Evolutionary conservation across 1,140 invertebrate genomes (phyloP).

Genomic region (Polypedilum pembai): DNA sequence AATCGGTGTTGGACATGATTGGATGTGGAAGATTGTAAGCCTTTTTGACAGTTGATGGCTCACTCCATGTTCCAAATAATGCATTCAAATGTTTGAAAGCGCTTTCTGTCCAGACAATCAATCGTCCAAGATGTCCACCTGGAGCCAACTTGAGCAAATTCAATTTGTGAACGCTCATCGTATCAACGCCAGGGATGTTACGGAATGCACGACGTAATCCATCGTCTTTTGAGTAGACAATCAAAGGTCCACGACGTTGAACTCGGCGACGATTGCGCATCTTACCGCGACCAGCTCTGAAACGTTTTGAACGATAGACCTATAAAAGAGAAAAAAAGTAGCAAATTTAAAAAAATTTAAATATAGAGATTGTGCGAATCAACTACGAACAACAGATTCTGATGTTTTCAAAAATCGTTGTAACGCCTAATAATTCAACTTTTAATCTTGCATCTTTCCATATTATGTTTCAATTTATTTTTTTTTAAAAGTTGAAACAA

Average conservation of each 20-base stretch:
- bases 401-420: background rate
- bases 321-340: conserved; percentile 43
- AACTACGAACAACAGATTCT: background rate
- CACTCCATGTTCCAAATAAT: conserved; percentile 93
- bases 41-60: conserved; percentile 78
- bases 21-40: conserved; percentile 91
- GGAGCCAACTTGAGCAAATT: conserved; percentile 96
- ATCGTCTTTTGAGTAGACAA: conserved; percentile 92
- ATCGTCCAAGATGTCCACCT: conserved; percentile 95
- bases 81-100: conserved; percentile 84
- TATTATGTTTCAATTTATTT: background rate
- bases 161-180: conserved; percentile 85
- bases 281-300: conserved; percentile 98
- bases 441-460: background rate
- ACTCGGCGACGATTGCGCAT: conserved; percentile 96
- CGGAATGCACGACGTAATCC: conserved; percentile 92
- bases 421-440: conserved; percentile 22
- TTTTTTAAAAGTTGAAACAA: background rate
- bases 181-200: conserved; percentile 96
- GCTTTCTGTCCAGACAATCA: conserved; percentile 97
- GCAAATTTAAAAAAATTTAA: conserved; percentile 10
- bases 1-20: conserved; percentile 96
- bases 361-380: background rate
- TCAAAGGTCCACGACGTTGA: conserved; percentile 89
- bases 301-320: conserved; percentile 93